phyloP scores from a whole-genome alignment of 2,797 vertebrate species.

The Simalia tracyae region DNA sequence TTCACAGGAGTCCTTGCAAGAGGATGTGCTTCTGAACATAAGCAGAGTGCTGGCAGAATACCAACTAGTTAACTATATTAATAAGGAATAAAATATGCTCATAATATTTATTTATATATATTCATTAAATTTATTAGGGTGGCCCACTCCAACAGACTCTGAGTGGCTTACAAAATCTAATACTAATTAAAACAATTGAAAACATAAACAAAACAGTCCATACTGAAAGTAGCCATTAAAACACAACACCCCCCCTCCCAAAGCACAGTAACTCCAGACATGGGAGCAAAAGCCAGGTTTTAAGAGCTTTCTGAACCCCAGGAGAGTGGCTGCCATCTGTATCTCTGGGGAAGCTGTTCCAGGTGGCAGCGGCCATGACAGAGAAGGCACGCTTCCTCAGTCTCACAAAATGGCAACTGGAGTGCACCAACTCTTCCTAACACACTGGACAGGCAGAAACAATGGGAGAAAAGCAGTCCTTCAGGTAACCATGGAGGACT shows the following conservation, averaged over 20 bases:
- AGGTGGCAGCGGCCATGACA: not conserved
- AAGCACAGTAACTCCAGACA: not conserved
- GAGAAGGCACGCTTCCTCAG: not conserved
- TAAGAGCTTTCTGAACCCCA: not conserved
- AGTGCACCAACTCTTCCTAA: not conserved
- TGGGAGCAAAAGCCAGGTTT: not conserved
- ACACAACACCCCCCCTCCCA: not conserved
- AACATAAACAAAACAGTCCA: not conserved
- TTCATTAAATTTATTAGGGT: too few relatives aligned
- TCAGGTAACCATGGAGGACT: not conserved
- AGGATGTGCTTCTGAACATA: too few relatives aligned
- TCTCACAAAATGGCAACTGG: not conserved
- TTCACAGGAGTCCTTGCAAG: too few relatives aligned
- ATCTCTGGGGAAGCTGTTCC: not conserved
- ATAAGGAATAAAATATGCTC: too few relatives aligned
- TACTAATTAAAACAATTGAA: too few relatives aligned
- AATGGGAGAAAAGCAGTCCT: not conserved
- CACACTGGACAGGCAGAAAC: not conserved
- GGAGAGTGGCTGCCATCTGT: not conserved
- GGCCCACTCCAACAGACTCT: too few relatives aligned
- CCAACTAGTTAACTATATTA: too few relatives aligned
- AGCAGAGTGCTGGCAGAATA: too few relatives aligned
- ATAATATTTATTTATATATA: too few relatives aligned
- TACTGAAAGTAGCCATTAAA: not conserved
- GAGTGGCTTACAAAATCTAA: too few relatives aligned